Evolutionary conservation across 2,888 invertebrate genomes (phyloP), one percentile per base, ranked within the genome.

Genomic region (Xestia xanthographa): DNA sequence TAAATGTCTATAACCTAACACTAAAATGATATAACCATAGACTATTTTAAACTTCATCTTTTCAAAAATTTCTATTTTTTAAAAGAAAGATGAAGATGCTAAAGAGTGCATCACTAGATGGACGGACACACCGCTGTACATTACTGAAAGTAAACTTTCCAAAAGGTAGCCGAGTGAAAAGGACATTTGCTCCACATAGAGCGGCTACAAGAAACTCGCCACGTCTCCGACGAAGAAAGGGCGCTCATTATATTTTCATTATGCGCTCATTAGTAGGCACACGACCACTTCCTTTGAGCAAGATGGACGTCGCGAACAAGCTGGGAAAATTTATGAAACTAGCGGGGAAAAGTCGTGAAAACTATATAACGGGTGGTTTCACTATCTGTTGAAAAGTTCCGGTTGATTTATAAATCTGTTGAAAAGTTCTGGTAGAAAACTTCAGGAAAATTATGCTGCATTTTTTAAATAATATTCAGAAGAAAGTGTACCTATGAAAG

Each of bases 171-270:
- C 45, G 14, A 83, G 38, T 80, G 66, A 72, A 80, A 69, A 84
- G 84, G 74, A 86, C 76, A 75, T 84, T 86, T 84, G 72, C 74
- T 74, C 68, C 53, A 70, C 75, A 76, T 79, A 85, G 66, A 74
- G 66, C 62, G 45, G 48, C 69, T 58, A 53, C 73, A 79, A 82
- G 70, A 80, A 80, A 75, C 81, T 80, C 79, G 67, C 65, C 69
- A 70, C 56, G 69, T 68, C 56, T 68, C 63, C 43, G 38, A 58
- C 53, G 81, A 80, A 80, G 75, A 80, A 84, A 84, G 71, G 67
- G 76, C 26, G 71, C 81, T 84, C 82, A 85, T 84, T 82, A 80
- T 69, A 71, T 80, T 80, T 82, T 82, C 85, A 82, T 84, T 84
- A 82, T 60, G 85, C 62, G 48, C 76, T 80, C 82, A 75, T 82